Evolutionary conservation across 2,888 invertebrate species (phyloP).

Genomic region (Furcula furcula): DNA sequence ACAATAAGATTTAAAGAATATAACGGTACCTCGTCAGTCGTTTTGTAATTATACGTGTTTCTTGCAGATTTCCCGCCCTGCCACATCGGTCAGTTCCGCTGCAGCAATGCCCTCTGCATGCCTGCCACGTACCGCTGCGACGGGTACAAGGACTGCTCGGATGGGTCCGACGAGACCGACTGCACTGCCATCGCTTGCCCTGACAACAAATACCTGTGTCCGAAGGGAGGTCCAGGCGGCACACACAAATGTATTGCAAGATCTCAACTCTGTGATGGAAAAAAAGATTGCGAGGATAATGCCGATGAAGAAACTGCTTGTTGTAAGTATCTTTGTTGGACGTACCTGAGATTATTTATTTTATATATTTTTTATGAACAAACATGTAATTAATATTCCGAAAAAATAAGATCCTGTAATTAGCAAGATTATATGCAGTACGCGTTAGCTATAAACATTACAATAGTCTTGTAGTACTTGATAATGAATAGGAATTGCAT

Average conservation of each 20-base stretch:
- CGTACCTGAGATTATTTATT: no score
- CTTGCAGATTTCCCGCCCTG: constrained; percentile 92
- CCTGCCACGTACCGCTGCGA: constrained; percentile 93
- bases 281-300: constrained; percentile 94
- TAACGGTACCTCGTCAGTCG: no score
- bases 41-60: no score
- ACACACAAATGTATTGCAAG: constrained; percentile 93
- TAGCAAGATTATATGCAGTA: no score
- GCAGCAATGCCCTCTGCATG: constrained; percentile 96
- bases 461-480: no score
- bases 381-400: no score
- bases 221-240: constrained; percentile 85
- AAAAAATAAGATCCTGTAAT: no score
- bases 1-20: no score
- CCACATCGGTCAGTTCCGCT: constrained; percentile 94
- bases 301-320: constrained; percentile 95
- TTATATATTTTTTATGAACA: no score
- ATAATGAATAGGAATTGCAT: no score
- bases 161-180: constrained; percentile 94
- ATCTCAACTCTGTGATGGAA: constrained; percentile 94
- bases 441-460: no score
- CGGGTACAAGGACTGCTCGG: constrained; percentile 94
- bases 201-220: constrained; percentile 95
- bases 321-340: constrained; percentile 90
- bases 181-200: constrained; percentile 94